Conservation (phyloP, 37 sponge, comb jelly and placozoan species). For the Halichondria panicea region DNA sequence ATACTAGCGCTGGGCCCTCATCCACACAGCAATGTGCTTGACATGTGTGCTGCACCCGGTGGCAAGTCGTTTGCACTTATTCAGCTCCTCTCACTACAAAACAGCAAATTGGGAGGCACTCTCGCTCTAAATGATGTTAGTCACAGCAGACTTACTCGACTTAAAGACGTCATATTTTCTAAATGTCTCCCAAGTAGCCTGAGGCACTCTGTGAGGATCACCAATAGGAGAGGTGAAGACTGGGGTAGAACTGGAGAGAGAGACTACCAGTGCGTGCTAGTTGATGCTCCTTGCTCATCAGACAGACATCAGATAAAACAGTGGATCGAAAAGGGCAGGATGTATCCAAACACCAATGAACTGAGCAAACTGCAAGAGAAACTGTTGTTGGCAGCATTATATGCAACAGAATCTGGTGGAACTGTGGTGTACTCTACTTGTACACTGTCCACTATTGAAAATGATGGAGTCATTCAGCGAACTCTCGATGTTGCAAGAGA, state of each 20-base stretch:
- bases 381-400: conserved; percentile 9
- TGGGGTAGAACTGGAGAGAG: conserved; percentile 8
- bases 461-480: conserved; percentile 9
- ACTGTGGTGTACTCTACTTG: conserved; percentile 28
- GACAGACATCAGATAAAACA: conserved; percentile 13
- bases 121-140: conserved; percentile 23
- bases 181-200: not conserved
- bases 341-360: not conserved
- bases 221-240: conserved; percentile 24
- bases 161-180: not conserved
- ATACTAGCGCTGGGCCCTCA: conserved; percentile 5
- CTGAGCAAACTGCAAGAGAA: not conserved
- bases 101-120: not conserved
- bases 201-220: conserved; percentile 20
- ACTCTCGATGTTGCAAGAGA: not conserved
- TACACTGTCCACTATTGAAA: conserved; percentile 9
- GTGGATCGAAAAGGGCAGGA: not conserved
- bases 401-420: conserved; percentile 4
- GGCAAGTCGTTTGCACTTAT: conserved; percentile 38
- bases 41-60: conserved; percentile 59
- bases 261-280: conserved; percentile 17
- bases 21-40: conserved; percentile 14
- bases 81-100: not conserved
- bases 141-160: not conserved
- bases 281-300: conserved; percentile 26